These are phyloP conservation scores for Heliconius nattereri DNA, from an alignment of 1,140 invertebrate genomes.

Conservation along the genomic window DNA sequence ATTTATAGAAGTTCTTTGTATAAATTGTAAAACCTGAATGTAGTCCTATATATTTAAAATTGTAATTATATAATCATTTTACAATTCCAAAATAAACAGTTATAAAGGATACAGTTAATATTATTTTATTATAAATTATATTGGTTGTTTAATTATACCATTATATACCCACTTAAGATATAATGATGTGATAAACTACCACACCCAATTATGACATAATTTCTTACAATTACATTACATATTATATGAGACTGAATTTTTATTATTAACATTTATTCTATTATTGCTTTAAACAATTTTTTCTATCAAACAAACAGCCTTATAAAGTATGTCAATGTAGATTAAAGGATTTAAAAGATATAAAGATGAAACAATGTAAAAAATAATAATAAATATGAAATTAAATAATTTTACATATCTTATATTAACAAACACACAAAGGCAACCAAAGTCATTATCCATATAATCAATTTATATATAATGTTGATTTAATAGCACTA, in stretches of 20 bases:
- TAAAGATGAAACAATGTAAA: background rate
- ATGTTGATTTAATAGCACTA: background rate
- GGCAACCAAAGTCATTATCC: background rate
- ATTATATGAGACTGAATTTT: background rate
- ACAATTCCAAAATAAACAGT: background rate
- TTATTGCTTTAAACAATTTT: background rate
- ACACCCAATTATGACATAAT: constrained; percentile 1
- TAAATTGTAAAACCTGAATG: background rate
- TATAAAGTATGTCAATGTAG: background rate
- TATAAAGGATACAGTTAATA: background rate
- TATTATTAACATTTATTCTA: background rate
- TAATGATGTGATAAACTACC: background rate
- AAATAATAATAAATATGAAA: too few species aligned
- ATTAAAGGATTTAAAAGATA: background rate
- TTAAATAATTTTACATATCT: too few species aligned
- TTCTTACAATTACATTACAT: background rate
- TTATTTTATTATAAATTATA: background rate
- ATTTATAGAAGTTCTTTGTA: background rate
- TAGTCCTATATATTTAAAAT: background rate
- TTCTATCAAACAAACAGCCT: background rate
- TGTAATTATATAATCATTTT: background rate
- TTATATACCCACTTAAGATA: background rate
- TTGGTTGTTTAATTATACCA: background rate
- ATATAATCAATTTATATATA: constrained; percentile 2
- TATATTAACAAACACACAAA: background rate